These are phyloP conservation scores for Tribolium madens DNA, from an alignment of 1,140 invertebrate species.

Conservation along the genomic window DNA sequence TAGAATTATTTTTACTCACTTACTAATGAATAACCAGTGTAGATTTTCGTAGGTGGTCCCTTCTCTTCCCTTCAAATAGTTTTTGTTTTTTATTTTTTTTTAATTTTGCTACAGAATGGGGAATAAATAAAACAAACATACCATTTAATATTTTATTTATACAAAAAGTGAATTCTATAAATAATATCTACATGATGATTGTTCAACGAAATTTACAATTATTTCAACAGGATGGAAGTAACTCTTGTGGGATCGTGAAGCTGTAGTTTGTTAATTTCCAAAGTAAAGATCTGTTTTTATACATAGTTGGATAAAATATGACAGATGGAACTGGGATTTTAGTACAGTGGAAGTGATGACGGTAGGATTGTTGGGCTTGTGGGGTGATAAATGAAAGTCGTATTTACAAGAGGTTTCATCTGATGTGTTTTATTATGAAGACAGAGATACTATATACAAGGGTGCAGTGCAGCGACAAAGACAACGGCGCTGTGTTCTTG, in stretches of 20 bases:
- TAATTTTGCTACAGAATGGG: background rate
- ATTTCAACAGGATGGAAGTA: conserved; percentile 7
- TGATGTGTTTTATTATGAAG: conserved; percentile 64
- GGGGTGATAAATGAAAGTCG: conserved; percentile 57
- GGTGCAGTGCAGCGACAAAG: conserved; percentile 62
- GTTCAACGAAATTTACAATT: conserved; percentile 46
- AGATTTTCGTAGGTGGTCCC: no score
- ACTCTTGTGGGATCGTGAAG: background rate
- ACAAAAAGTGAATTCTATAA: conserved; percentile 53
- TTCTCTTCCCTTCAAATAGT: no score
- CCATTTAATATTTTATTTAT: conserved; percentile 52
- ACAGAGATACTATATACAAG: conserved; percentile 64
- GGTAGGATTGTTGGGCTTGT: conserved; percentile 33
- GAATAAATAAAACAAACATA: conserved; percentile 10
- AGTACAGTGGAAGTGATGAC: conserved; percentile 36
- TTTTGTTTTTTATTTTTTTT: no score
- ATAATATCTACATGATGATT: conserved; percentile 51
- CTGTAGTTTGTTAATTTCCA: conserved; percentile 36
- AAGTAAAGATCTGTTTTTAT: conserved; percentile 52
- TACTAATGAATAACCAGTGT: no score
- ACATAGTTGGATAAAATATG: conserved; percentile 32
- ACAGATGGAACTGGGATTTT: conserved; percentile 40
- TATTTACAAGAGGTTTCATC: conserved; percentile 64
- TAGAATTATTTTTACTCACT: no score
- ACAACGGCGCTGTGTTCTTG: conserved; percentile 62